A percentile compares a stretch with the other conserved stretches of the same genome.
phyloP scores from a whole-genome alignment of 2,888 invertebrate species.

The Opisthograptis luteolata region DNA sequence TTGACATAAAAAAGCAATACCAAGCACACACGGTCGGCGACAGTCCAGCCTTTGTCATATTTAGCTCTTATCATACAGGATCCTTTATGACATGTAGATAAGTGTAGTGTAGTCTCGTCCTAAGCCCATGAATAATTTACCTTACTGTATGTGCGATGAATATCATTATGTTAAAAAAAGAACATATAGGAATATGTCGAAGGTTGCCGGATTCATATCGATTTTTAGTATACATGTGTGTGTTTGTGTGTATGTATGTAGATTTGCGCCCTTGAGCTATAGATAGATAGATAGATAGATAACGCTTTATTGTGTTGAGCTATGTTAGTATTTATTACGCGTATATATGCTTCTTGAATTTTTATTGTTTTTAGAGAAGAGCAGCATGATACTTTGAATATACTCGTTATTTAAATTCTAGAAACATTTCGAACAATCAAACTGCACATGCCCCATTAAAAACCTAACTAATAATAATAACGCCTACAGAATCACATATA shows the following conservation, averaged over 20 bases:
- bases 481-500: no score
- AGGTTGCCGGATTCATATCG: constrained; percentile 39
- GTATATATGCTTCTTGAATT: constrained; percentile 46
- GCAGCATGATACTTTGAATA: constrained; percentile 3
- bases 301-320: no score
- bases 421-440: no score
- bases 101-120: constrained; percentile 19
- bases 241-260: no score
- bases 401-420: no score
- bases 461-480: no score
- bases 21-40: background rate
- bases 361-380: constrained; percentile 24
- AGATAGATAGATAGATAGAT: no score
- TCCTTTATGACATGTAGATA: constrained; percentile 17
- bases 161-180: constrained; percentile 30
- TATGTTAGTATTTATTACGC: constrained; percentile 48
- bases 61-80: constrained; percentile 12
- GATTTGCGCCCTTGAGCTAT: no score
- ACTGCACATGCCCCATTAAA: no score
- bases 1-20: no score
- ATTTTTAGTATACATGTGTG: constrained; percentile 52
- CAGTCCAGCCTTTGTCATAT: background rate
- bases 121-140: constrained; percentile 31
- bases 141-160: constrained; percentile 31
- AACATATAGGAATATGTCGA: constrained; percentile 36